These are phyloP conservation scores for Crenuchus spilurus DNA, from an alignment of 2,797 vertebrate genomes.

Conservation along the genomic window DNA sequence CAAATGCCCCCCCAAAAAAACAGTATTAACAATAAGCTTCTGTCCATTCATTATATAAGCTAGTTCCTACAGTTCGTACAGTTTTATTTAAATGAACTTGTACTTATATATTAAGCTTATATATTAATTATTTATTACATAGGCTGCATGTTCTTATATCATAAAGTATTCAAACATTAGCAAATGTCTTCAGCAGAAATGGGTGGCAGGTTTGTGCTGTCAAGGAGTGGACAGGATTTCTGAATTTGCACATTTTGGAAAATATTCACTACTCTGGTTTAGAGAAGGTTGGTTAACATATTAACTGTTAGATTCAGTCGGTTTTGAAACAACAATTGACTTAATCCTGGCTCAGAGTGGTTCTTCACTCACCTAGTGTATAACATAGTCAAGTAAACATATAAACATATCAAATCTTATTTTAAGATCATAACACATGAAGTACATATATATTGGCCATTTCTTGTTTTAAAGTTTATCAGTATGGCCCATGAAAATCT, in stretches of 20 bases:
- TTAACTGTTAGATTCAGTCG: constrained; percentile 57
- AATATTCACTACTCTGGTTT: constrained; percentile 54
- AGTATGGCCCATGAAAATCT: too few relatives aligned
- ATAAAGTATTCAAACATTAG: background rate
- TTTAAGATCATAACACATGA: too few relatives aligned
- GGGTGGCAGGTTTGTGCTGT: too few relatives aligned
- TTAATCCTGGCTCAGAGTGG: background rate
- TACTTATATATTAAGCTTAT: too few relatives aligned
- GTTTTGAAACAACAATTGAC: background rate
- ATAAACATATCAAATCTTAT: too few relatives aligned
- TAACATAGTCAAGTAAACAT: too few relatives aligned
- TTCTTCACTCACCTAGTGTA: background rate
- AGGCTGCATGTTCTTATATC: too few relatives aligned
- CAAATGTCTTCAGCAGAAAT: constrained; percentile 43
- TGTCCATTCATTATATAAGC: background rate
- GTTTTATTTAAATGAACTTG: constrained; percentile 3
- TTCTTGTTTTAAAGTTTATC: too few relatives aligned
- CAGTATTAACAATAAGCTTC: background rate
- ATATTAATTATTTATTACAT: too few relatives aligned
- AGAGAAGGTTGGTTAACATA: constrained; percentile 45
- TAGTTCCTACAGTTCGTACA: background rate
- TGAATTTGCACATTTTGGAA: constrained; percentile 30
- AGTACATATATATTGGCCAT: too few relatives aligned
- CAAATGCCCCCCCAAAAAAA: background rate
- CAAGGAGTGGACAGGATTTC: too few relatives aligned